Evolutionary conservation across 1,140 invertebrate species (phyloP), one percentile per base, ranked within the genome.

Genomic region (Trypoxylus dichotomus): DNA sequence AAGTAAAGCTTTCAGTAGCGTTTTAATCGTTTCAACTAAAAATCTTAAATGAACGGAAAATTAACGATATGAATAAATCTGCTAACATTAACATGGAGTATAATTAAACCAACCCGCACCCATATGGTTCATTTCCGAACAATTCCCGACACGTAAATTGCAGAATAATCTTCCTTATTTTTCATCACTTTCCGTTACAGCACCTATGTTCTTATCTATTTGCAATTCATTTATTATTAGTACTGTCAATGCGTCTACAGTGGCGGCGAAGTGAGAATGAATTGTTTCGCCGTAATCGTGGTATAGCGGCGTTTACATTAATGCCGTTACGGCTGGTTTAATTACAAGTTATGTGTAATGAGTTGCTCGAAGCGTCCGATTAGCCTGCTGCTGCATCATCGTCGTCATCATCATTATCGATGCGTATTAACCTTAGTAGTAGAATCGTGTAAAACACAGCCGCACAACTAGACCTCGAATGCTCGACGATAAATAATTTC

Each of bases 301-400:
- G 58, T 21, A 60, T 7, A 5, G 60, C 60, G 60, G 21, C 60
- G 21, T 68, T 68, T 68, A 68, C 60, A 68, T 68, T 24, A 68
- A 25, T 29, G 60, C 60, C 21, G 60, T 68, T 68, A 27, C 60
- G 60, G 24, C 19, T 68, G 60, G 60, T 68, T 68, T 68, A 68
- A 68, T 68, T 68, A 68, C 60, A 68, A 68, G 60, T 68, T 68
- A 68, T 68, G 21, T 25, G 60, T 68, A 68, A 68, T 68, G 60
- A 68, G 60, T 24, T 68, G 60, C 60, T 68, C 60, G 60, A 27
- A 68, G 60, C 60, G 27, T 29, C 24, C 60, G 60, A 19, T 25
- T 27, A 15, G 3, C 11, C 27, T 68, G 60, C 24, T 68, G 27
- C 21, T 27, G 21, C 60, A 68, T 11, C 60, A 24, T 68, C 60